Conservation (phyloP, 2,113 vertebrate genomes). For the Cichladusa arquata region DNA sequence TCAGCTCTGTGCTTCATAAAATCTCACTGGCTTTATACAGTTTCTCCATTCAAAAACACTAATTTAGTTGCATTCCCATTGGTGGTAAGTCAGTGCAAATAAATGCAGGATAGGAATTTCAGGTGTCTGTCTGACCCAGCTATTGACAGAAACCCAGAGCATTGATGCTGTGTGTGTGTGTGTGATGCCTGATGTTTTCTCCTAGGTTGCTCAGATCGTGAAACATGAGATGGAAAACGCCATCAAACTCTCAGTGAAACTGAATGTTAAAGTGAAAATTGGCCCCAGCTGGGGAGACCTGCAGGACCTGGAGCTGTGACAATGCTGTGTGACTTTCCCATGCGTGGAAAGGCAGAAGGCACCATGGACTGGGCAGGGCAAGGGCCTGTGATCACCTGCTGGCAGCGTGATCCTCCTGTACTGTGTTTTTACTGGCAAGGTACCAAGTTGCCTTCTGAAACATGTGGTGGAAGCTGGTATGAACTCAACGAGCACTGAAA, state of each 20-base stretch:
- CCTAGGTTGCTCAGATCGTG: slow-evolving; percentile 91
- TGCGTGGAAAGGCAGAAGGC: fast-evolving
- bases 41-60: background rate
- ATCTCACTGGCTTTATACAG: background rate
- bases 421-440: fast-evolving
- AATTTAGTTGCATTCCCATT: background rate
- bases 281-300: slow-evolving; percentile 93
- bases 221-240: slow-evolving; percentile 94
- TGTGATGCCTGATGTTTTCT: background rate
- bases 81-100: background rate
- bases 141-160: background rate
- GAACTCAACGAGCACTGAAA: background rate
- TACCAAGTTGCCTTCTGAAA: background rate
- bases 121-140: background rate
- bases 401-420: fast-evolving
- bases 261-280: slow-evolving; percentile 88
- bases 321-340: fast-evolving
- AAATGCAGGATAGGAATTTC: background rate
- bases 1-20: background rate
- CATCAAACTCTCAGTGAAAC: slow-evolving; percentile 86
- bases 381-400: background rate
- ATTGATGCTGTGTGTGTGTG: fast-evolving
- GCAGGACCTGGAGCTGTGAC: slow-evolving; percentile 84
- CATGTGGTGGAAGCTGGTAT: background rate
- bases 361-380: fast-evolving